Evolutionary conservation across 1,140 invertebrate genomes (phyloP).

Genomic region (Drosophila bocki): DNA sequence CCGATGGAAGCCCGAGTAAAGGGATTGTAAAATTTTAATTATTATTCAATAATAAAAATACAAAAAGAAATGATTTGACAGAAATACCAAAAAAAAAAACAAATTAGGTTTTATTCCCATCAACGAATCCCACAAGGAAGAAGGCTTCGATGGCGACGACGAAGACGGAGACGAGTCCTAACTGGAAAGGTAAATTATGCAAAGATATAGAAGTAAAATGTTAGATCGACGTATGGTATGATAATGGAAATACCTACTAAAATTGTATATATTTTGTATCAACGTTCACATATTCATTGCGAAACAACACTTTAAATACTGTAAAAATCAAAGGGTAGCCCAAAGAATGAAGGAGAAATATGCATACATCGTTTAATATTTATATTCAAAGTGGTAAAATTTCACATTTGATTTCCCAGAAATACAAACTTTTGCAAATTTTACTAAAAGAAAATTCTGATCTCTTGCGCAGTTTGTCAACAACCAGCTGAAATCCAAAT

Average conservation of each 20-base stretch:
- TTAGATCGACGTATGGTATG: slow-evolving; percentile 15
- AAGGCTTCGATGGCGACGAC: not conserved
- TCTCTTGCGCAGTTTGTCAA: slow-evolving; percentile 81
- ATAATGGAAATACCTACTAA: not conserved
- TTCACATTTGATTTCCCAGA: slow-evolving; percentile 47
- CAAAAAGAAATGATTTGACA: slow-evolving; percentile 75
- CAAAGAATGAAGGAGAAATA: slow-evolving; percentile 18
- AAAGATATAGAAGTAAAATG: slow-evolving; percentile 1
- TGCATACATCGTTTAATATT: slow-evolving; percentile 14
- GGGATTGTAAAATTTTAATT: slow-evolving; percentile 84
- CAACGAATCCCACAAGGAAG: not conserved
- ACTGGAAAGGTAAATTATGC: slow-evolving; percentile 42
- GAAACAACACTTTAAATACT: slow-evolving; percentile 32
- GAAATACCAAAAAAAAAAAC: slow-evolving; percentile 48
- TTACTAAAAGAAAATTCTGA: slow-evolving; percentile 80
- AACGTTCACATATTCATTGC: slow-evolving; percentile 39
- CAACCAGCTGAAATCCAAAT: slow-evolving; percentile 67
- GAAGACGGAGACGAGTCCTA: not conserved
- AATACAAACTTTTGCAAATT: slow-evolving; percentile 47
- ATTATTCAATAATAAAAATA: slow-evolving; percentile 84
- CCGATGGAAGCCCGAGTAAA: slow-evolving; percentile 60
- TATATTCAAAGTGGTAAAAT: slow-evolving; percentile 83
- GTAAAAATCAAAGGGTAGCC: slow-evolving; percentile 39
- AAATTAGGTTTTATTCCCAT: slow-evolving; percentile 38
- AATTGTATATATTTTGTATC: slow-evolving; percentile 32